Base-by-base conservation (phyloP, 1,140 invertebrate genomes). In the Diploscapter pachys region DNA sequence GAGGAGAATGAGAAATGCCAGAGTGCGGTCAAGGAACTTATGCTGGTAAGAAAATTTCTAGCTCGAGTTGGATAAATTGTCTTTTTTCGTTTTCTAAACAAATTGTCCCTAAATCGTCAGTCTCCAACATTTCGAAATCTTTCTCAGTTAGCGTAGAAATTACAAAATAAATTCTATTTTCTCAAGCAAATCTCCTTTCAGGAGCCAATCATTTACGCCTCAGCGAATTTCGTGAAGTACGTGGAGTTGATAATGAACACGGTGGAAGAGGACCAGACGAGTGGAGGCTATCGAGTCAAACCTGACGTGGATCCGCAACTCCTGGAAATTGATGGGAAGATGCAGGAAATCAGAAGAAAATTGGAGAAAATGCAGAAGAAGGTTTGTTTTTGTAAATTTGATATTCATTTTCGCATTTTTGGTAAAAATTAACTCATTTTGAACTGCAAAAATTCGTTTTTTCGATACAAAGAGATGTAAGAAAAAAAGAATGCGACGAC, bases 271-370 rank as follows among this genome's bases (percentile, higher is more conserved):
- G 57, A 74, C 4, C 5, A 74, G 5, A 57, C 53, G n/a, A 74
- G 66, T 9, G 70, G 50, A 5, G 31, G 31, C 9, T 74, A 73
- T 49, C 72, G 72, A 4, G 73, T 74, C 50, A 76, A 53, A 13
- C 72, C 72, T 31, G 31, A 31, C 31, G 31, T 31, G 31, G 31
- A 31, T 31, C 31, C 31, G 31, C 31, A 31, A 31, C 31, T 31
- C 31, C 31, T 31, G 5, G 9, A 6, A 53, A 73, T 73, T 52
- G 76, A 78, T 59, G 71, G 71, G 4, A 57, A 65, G n/a, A 59
- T 78, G 6, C 59, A 76, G 53, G 64, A 75, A 56, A 76, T 78
- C 50, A 66, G 65, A 52, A 65, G 63, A 8, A 59, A 75, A 31
- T 48, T 78, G 13, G 72, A 75, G 2, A 5, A 63, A 69, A 13